Percentiles rank a stretch among this genome's conserved stretches.
These are phyloP conservation scores for Pseudochromis fuscus DNA, from an alignment of 2,797 vertebrate species.

Conservation along the genomic window DNA sequence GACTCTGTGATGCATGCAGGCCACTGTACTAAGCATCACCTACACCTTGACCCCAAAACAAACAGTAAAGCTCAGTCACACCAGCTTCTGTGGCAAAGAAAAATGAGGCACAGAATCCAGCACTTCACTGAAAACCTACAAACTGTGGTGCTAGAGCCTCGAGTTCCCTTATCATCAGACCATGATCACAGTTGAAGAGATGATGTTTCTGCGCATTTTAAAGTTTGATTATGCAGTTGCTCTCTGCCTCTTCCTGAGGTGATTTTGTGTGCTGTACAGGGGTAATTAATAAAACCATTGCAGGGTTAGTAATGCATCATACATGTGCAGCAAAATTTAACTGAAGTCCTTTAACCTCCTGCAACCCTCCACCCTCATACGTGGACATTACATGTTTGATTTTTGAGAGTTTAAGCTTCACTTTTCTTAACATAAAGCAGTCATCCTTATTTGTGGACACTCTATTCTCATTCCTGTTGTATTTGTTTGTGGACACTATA, in stretches of 20 bases:
- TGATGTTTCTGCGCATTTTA: not conserved
- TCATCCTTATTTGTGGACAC: too few species aligned
- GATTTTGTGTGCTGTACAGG: not conserved
- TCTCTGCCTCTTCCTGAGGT: not conserved
- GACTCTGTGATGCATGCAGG: conserved; percentile 16
- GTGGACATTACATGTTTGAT: too few species aligned
- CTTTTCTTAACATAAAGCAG: too few species aligned
- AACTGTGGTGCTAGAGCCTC: not conserved
- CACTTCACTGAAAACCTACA: not conserved
- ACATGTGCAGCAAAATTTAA: not conserved
- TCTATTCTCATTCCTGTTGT: too few species aligned
- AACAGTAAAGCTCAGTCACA: not conserved
- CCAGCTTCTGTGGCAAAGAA: not conserved
- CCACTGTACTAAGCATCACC: conserved; percentile 1
- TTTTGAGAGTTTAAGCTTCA: too few species aligned
- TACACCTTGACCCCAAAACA: conserved; percentile 6
- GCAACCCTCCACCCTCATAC: too few species aligned
- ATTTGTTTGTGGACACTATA: too few species aligned
- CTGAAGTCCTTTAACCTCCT: too few species aligned
- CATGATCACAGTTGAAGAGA: not conserved
- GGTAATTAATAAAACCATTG: not conserved
- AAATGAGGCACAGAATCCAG: not conserved
- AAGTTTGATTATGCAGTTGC: too few species aligned
- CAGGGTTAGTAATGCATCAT: not conserved
- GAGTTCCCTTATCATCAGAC: not conserved